These are phyloP conservation scores for Sebastolobus altivelis DNA, from an alignment of 2,797 vertebrate species.

Conservation along the genomic window DNA sequence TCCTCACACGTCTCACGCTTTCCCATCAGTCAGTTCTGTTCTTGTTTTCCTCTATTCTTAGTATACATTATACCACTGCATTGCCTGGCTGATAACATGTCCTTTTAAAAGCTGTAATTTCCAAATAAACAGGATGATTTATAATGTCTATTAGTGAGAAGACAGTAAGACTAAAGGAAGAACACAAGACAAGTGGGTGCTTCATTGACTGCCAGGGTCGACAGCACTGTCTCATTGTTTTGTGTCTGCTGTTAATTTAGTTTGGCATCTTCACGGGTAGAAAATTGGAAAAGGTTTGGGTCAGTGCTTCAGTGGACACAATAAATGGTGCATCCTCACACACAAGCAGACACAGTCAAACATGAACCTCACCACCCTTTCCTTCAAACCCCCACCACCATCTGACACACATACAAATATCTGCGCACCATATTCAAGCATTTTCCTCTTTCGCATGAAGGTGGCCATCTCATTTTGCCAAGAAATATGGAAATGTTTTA, in stretches of 20 bases:
- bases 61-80: slow-evolving; percentile 5
- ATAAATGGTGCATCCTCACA: slow-evolving; percentile 39
- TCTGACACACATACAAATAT: not conserved
- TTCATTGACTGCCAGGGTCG: slow-evolving; percentile 22
- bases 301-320: slow-evolving; percentile 45
- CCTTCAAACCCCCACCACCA: not conserved
- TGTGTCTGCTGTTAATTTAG: slow-evolving; percentile 48
- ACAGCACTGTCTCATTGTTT: slow-evolving; percentile 41
- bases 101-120: slow-evolving; percentile 15
- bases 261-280: slow-evolving; percentile 53
- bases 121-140: slow-evolving; percentile 32
- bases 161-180: slow-evolving; percentile 5
- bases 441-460: slow-evolving; percentile 16
- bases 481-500: not conserved
- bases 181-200: slow-evolving; percentile 3
- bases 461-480: slow-evolving; percentile 1
- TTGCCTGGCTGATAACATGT: slow-evolving; percentile 1
- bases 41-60: slow-evolving; percentile 12
- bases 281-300: slow-evolving; percentile 64
- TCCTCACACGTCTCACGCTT: not conserved
- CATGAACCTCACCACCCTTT: slow-evolving; percentile 10
- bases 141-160: slow-evolving; percentile 31
- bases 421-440: slow-evolving; percentile 12
- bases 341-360: slow-evolving; percentile 36
- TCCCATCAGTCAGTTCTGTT: slow-evolving; percentile 7